A percentile compares a stretch with the other conserved stretches of the same genome.
Conservation (phyloP, 1,140 invertebrate genomes). For the Drosophila triauraria region DNA sequence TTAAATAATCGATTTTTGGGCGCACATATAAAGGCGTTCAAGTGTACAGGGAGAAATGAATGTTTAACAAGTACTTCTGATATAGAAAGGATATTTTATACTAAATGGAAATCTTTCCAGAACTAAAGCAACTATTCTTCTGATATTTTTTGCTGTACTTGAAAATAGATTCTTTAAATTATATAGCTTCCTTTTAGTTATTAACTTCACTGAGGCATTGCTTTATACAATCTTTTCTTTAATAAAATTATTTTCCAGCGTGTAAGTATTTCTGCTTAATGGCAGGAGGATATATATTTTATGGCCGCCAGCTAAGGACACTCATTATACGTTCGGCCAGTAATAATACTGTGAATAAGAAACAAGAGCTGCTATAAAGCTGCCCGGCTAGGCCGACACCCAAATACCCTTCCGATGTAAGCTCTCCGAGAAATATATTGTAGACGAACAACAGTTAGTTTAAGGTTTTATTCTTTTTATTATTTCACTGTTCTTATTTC, state of each 20-base stretch:
- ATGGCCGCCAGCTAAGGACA: constrained; percentile 51
- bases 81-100: not conserved
- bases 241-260: constrained; percentile 1
- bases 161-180: no score
- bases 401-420: constrained; percentile 4
- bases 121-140: not conserved
- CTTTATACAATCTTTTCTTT: no score
- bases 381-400: not conserved
- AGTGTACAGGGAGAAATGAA: not conserved
- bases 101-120: not conserved
- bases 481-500: no score
- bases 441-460: no score
- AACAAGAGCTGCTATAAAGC: constrained; percentile 8
- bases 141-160: no score
- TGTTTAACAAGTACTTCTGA: not conserved
- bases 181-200: no score
- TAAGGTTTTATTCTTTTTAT: no score
- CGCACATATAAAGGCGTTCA: constrained; percentile 25
- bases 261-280: constrained; percentile 10
- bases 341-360: constrained; percentile 38
- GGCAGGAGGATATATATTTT: constrained; percentile 34
- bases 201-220: not conserved
- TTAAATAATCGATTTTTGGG: constrained; percentile 56
- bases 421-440: not conserved
- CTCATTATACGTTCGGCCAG: constrained; percentile 49